Percentiles rank a stretch among this genome's conserved stretches.
These are phyloP conservation scores for Invenusta paracnida DNA, from an alignment of 2,888 invertebrate genomes.

Conservation along the genomic window DNA sequence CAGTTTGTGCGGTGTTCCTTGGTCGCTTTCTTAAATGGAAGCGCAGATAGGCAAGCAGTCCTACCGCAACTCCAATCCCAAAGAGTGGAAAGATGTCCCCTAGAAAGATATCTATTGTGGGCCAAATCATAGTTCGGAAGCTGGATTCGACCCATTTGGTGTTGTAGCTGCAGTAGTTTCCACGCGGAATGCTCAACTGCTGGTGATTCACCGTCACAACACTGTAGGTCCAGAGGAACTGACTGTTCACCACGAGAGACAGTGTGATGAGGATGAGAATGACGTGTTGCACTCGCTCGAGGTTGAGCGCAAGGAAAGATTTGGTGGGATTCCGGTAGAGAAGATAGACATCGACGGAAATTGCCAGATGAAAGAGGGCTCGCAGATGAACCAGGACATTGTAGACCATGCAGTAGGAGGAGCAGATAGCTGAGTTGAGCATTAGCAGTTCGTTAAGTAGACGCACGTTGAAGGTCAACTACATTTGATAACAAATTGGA, in stretches of 20 bases:
- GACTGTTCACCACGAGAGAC: slow-evolving; percentile 19
- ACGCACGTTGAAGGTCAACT: not conserved
- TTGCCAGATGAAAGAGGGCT: not conserved
- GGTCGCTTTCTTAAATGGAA: not conserved
- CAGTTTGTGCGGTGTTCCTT: not conserved
- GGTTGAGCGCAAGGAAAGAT: not conserved
- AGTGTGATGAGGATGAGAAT: not conserved
- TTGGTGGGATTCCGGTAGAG: not conserved
- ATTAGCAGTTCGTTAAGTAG: not conserved
- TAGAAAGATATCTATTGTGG: slow-evolving; percentile 6
- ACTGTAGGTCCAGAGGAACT: slow-evolving; percentile 30
- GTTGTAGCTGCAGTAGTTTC: slow-evolving; percentile 25
- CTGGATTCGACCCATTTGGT: slow-evolving; percentile 31
- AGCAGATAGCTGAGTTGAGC: not conserved
- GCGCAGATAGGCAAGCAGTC: not conserved
- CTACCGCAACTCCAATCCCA: not conserved
- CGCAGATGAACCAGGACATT: not conserved
- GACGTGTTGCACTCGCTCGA: slow-evolving; percentile 3
- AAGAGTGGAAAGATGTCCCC: not conserved
- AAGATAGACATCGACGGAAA: not conserved
- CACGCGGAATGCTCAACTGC: not conserved
- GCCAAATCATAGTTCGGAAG: slow-evolving; percentile 32
- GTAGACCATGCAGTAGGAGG: not conserved
- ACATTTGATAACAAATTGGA: not conserved
- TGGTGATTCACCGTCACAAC: not conserved